Percentiles rank a stretch among this genome's conserved stretches.
phyloP scores from a whole-genome alignment of 2,797 vertebrate species.

The Phalloptychus januarius region DNA sequence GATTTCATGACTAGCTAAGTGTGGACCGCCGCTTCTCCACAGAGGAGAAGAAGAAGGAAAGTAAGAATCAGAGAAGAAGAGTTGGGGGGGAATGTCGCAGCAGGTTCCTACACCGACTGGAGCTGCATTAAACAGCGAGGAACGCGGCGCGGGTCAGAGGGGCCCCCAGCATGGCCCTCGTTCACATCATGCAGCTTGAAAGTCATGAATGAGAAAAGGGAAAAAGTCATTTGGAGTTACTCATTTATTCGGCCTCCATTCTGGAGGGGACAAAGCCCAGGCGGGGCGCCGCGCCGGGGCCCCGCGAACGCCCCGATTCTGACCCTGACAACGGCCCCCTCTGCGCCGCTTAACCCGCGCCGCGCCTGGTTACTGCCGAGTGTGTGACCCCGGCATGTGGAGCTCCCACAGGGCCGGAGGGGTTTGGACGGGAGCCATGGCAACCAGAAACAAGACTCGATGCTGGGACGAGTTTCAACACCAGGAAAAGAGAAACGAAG shows the following conservation, averaged over 20 bases:
- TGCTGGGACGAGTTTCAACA: conserved; percentile 63
- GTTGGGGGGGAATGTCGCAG: conserved; percentile 51
- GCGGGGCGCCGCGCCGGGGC: conserved; percentile 70
- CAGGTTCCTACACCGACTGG: conserved; percentile 54
- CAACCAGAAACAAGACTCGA: conserved; percentile 71
- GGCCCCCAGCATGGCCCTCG: conserved; percentile 44
- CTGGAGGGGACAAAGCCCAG: conserved; percentile 75
- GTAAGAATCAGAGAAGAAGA: not conserved
- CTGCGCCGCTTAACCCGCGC: conserved; percentile 72
- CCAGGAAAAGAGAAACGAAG: conserved; percentile 18
- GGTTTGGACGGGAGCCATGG: conserved; percentile 59
- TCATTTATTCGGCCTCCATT: conserved; percentile 81
- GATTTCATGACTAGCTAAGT: conserved; percentile 77
- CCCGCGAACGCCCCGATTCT: conserved; percentile 72
- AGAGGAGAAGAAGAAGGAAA: conserved; percentile 47
- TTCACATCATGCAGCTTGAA: conserved; percentile 76
- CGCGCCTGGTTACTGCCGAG: conserved; percentile 72
- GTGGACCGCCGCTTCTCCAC: conserved; percentile 56
- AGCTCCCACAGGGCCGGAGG: conserved; percentile 69
- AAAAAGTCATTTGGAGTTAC: conserved; percentile 82
- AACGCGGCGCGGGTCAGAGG: conserved; percentile 49
- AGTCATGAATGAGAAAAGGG: conserved; percentile 81
- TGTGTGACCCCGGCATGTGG: conserved; percentile 81
- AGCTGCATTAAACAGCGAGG: conserved; percentile 70
- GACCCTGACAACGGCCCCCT: conserved; percentile 79